These are phyloP conservation scores for Eutrigla gurnardus DNA, from an alignment of 2,797 vertebrate genomes.

Conservation along the genomic window DNA sequence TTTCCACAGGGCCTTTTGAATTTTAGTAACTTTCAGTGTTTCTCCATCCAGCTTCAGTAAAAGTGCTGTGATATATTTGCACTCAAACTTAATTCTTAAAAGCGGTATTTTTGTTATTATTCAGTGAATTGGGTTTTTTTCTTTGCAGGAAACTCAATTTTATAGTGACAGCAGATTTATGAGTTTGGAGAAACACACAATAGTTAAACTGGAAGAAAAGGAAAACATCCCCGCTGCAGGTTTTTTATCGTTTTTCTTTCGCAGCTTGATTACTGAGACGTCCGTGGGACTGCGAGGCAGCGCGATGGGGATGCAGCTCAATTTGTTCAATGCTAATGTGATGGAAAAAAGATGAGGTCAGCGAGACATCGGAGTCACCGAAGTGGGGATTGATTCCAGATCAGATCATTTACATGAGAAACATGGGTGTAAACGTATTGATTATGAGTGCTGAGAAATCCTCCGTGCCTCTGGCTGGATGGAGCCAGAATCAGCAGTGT, in stretches of 20 bases:
- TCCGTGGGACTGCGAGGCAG: constrained; percentile 24
- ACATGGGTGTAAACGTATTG: constrained; percentile 77
- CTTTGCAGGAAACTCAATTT: constrained; percentile 48
- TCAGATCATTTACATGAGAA: constrained; percentile 80
- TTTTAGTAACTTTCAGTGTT: constrained; percentile 18
- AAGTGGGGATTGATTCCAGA: constrained; percentile 78
- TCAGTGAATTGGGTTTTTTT: constrained; percentile 11
- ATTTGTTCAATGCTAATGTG: constrained; percentile 76
- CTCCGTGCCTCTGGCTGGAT: constrained; percentile 61
- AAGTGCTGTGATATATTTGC: constrained; percentile 24
- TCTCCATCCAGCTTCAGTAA: constrained; percentile 5
- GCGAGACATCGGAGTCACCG: constrained; percentile 64
- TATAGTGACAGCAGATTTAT: constrained; percentile 41
- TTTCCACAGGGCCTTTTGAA: constrained; percentile 18
- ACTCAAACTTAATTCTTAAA: constrained; percentile 36
- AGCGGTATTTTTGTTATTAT: constrained; percentile 29
- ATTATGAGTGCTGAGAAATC: constrained; percentile 73
- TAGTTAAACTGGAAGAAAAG: constrained; percentile 41
- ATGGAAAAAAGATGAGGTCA: constrained; percentile 78
- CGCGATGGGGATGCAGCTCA: constrained; percentile 48
- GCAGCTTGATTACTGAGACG: constrained; percentile 32
- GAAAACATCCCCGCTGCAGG: constrained; percentile 31
- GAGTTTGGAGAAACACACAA: constrained; percentile 25
- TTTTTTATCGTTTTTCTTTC: constrained; percentile 38
- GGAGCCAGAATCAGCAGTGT: constrained; percentile 62